A percentile compares a stretch with the other conserved stretches of the same genome.
These are phyloP conservation scores for Crossocerus cetratus DNA, from an alignment of 2,888 invertebrate genomes.

Conservation along the genomic window DNA sequence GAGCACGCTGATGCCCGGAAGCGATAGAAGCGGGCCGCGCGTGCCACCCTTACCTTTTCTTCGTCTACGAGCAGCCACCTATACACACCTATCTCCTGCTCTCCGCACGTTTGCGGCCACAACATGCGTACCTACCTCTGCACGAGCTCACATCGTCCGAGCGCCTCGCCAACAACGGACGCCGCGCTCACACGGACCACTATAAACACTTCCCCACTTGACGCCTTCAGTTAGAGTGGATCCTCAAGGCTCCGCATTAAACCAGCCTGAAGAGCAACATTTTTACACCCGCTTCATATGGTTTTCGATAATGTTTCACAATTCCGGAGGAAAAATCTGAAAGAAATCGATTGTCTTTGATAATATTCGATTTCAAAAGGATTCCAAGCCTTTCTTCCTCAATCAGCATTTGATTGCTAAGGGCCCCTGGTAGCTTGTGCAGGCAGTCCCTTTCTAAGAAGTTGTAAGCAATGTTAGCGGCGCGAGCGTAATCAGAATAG, in stretches of 20 bases:
- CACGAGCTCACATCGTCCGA: slow-evolving; percentile 29
- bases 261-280: no score
- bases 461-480: no score
- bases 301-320: no score
- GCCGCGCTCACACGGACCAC: neutral
- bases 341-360: no score
- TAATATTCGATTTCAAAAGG: no score
- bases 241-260: slow-evolving; percentile 3
- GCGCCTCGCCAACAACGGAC: slow-evolving; percentile 15
- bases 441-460: no score
- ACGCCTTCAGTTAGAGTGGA: slow-evolving; percentile 23
- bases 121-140: slow-evolving; percentile 23
- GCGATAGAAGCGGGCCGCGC: slow-evolving; percentile 74
- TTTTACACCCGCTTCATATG: no score
- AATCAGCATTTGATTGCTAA: no score
- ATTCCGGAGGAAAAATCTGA: no score
- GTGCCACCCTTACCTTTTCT: slow-evolving; percentile 71
- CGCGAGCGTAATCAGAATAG: no score
- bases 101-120: slow-evolving; percentile 26
- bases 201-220: neutral
- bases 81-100: slow-evolving; percentile 19
- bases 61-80: slow-evolving; percentile 40
- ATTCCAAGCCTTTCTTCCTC: no score
- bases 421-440: no score
- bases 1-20: slow-evolving; percentile 76